Evolutionary conservation across 2,888 invertebrate species (phyloP).

Genomic region (Brenthis hecate): DNA sequence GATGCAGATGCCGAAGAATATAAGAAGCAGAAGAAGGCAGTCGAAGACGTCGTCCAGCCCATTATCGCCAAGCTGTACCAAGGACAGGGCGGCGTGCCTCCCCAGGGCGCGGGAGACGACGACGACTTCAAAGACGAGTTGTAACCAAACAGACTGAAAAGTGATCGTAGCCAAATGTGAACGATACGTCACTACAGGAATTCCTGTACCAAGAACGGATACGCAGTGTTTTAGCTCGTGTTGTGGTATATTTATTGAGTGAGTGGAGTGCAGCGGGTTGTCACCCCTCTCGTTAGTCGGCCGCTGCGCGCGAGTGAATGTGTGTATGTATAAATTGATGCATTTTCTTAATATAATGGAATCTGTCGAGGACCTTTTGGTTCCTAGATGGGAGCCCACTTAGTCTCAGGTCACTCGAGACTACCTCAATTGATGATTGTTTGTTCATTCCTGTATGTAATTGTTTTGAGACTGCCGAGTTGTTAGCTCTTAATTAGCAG

Average conservation of each 20-base stretch:
- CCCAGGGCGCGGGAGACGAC: conserved; percentile 86
- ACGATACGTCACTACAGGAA: conserved; percentile 52
- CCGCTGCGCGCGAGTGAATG: conserved; percentile 53
- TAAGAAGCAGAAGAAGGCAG: conserved; percentile 96
- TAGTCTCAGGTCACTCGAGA: conserved; percentile 64
- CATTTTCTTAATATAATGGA: conserved; percentile 74
- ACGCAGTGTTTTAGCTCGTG: conserved; percentile 65
- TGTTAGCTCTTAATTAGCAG: conserved; percentile 79
- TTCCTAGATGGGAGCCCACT: conserved; percentile 28
- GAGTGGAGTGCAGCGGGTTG: conserved; percentile 54
- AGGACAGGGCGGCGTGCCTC: conserved; percentile 90
- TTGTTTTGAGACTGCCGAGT: conserved; percentile 80
- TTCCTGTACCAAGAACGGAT: conserved; percentile 54
- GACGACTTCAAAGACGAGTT: conserved; percentile 93
- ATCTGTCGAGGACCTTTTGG: conserved; percentile 45
- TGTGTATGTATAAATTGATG: conserved; percentile 64
- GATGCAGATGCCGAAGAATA: conserved; percentile 96
- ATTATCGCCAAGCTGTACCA: conserved; percentile 98
- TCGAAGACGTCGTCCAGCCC: conserved; percentile 97
- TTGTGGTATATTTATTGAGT: conserved; percentile 75
- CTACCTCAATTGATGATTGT: conserved; percentile 60
- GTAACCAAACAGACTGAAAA: conserved; percentile 78
- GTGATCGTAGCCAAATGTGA: conserved; percentile 73
- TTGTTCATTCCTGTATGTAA: conserved; percentile 73
- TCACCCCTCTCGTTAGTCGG: conserved; percentile 34